phyloP scores from a whole-genome alignment of 1,140 invertebrate genomes.

The Papilio machaon region DNA sequence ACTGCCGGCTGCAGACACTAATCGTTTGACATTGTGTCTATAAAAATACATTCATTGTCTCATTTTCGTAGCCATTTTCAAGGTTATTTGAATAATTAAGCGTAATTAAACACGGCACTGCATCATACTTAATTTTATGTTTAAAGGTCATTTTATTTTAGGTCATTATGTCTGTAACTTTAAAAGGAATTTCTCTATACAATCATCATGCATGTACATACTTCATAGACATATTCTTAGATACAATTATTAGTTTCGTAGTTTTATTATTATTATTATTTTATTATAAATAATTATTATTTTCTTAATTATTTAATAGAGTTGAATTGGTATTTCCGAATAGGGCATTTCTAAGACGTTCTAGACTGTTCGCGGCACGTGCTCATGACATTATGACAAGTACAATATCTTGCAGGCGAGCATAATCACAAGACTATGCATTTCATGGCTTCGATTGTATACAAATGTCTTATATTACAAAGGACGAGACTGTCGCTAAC shows the following conservation, averaged over 20 bases:
- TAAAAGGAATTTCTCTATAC: too few relatives aligned
- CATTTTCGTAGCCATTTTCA: not conserved
- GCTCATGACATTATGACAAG: constrained; percentile 58
- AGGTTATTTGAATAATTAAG: not conserved
- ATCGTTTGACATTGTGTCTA: constrained; percentile 26
- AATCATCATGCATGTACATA: too few relatives aligned
- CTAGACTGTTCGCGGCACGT: constrained; percentile 42
- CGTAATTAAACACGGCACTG: not conserved
- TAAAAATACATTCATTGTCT: constrained; percentile 27
- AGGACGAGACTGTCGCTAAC: not conserved
- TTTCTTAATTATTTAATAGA: not conserved
- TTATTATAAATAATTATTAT: too few relatives aligned
- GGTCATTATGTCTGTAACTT: not conserved
- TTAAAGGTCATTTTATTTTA: not conserved
- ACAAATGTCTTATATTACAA: constrained; percentile 17
- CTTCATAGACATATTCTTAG: too few relatives aligned
- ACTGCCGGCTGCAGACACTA: constrained; percentile 21
- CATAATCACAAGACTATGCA: constrained; percentile 36
- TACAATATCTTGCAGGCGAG: constrained; percentile 48
- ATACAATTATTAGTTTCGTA: too few relatives aligned
- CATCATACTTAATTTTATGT: not conserved
- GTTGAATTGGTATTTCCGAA: not conserved
- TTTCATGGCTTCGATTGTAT: constrained; percentile 36
- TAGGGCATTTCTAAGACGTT: constrained; percentile 32
- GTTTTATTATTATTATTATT: too few relatives aligned